Conservation (phyloP, 2,888 invertebrate genomes). For the Ennomos erosarius region DNA sequence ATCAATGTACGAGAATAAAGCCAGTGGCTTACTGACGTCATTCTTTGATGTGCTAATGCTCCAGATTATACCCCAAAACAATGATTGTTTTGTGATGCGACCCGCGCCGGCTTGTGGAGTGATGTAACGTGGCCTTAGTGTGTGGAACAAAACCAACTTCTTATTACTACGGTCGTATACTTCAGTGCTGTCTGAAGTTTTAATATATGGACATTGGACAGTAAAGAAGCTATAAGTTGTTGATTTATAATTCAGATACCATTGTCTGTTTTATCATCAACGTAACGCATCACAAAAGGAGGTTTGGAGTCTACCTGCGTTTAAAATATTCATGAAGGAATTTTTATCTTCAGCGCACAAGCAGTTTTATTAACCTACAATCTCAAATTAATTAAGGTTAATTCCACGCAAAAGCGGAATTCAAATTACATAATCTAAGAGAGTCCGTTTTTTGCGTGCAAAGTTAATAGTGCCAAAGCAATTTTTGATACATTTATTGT, state of each 20-base stretch:
- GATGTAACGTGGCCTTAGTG: slow-evolving; percentile 49
- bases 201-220: slow-evolving; percentile 14
- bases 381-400: no score
- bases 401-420: neutral
- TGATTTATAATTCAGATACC: no score
- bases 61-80: slow-evolving; percentile 56
- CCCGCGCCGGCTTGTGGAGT: slow-evolving; percentile 28
- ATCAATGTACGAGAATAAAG: neutral
- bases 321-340: no score
- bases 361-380: no score
- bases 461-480: slow-evolving; percentile 17
- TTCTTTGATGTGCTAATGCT: slow-evolving; percentile 68
- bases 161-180: slow-evolving; percentile 11
- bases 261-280: no score
- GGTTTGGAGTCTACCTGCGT: no score
- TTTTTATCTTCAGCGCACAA: no score
- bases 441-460: slow-evolving; percentile 21
- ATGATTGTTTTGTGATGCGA: slow-evolving; percentile 48
- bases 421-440: slow-evolving; percentile 18
- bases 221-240: no score
- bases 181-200: slow-evolving; percentile 28
- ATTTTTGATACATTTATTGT: slow-evolving; percentile 14
- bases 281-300: no score
- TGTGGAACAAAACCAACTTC: slow-evolving; percentile 26
- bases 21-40: slow-evolving; percentile 46